Conservation (phyloP, 53 echinoderm and acorn worm genomes). For the Antedon mediterranea region DNA sequence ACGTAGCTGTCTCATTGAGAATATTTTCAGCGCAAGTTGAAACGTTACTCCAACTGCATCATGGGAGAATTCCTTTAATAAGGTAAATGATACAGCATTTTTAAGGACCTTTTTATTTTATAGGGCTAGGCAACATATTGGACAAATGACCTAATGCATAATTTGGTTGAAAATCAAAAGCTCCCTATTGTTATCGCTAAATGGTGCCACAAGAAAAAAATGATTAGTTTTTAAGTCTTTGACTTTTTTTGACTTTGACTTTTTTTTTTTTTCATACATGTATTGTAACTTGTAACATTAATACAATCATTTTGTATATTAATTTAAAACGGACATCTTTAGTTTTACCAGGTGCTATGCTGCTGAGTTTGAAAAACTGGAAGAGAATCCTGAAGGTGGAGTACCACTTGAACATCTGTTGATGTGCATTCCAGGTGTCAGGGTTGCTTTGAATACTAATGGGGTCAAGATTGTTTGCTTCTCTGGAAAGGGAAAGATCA, state of each 20-base stretch:
- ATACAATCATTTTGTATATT: too few relatives aligned
- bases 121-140: too few relatives aligned
- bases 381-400: conserved; percentile 37
- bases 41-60: conserved; percentile 64
- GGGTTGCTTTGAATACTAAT: conserved; percentile 63
- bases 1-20: conserved; percentile 47
- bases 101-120: too few relatives aligned
- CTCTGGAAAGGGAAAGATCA: conserved; percentile 30
- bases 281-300: too few relatives aligned
- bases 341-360: conserved; percentile 85
- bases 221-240: too few relatives aligned
- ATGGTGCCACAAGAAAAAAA: too few relatives aligned
- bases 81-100: conserved; percentile 33
- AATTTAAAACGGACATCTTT: not conserved
- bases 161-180: too few relatives aligned
- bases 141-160: too few relatives aligned
- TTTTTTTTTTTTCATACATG: too few relatives aligned
- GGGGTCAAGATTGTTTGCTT: conserved; percentile 73
- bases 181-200: too few relatives aligned
- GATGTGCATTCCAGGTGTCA: conserved; percentile 64
- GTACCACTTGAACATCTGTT: conserved; percentile 71
- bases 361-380: conserved; percentile 42
- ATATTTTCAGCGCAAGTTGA: conserved; percentile 80
- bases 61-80: conserved; percentile 67
- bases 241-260: too few relatives aligned